Evolutionary conservation across 1,140 invertebrate genomes (phyloP).

Genomic region (Zelostemma sp.): DNA sequence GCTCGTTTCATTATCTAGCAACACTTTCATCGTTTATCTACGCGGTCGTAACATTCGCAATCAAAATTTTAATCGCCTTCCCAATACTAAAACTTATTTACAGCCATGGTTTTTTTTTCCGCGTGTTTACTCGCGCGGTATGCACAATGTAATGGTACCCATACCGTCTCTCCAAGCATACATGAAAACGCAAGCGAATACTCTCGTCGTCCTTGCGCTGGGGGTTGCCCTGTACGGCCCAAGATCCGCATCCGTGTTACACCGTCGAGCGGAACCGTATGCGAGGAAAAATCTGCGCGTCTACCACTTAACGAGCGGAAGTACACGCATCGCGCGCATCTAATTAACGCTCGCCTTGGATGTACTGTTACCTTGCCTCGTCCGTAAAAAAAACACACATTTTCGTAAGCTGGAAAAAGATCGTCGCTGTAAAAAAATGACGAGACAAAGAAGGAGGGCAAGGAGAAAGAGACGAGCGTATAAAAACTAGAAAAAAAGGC

Average conservation of each 20-base stretch:
- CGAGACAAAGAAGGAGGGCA: constrained; percentile 4
- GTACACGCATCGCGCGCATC: constrained; percentile 7
- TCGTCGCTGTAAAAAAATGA: constrained; percentile 26
- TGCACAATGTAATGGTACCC: no score
- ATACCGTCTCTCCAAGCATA: no score
- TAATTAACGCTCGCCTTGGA: constrained; percentile 20
- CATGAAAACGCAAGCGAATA: no score
- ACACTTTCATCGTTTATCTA: no score
- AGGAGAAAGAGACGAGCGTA: constrained; percentile 1
- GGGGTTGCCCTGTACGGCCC: no score
- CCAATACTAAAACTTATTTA: no score
- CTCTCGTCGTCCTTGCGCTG: no score
- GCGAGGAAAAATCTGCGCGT: background rate
- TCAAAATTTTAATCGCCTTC: no score
- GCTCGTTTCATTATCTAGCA: no score
- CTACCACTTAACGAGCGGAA: constrained; percentile 30
- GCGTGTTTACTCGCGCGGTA: no score
- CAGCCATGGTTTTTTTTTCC: no score
- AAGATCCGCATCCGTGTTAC: constrained; percentile 42
- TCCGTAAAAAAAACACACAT: constrained; percentile 16
- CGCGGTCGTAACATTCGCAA: no score
- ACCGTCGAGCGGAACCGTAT: constrained; percentile 27
- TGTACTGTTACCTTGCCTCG: background rate
- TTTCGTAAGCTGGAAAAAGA: constrained; percentile 18
- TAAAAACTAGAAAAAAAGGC: constrained; percentile 4